phyloP scores from a whole-genome alignment of 2,113 vertebrate species.

The Phoxinus phoxinus region DNA sequence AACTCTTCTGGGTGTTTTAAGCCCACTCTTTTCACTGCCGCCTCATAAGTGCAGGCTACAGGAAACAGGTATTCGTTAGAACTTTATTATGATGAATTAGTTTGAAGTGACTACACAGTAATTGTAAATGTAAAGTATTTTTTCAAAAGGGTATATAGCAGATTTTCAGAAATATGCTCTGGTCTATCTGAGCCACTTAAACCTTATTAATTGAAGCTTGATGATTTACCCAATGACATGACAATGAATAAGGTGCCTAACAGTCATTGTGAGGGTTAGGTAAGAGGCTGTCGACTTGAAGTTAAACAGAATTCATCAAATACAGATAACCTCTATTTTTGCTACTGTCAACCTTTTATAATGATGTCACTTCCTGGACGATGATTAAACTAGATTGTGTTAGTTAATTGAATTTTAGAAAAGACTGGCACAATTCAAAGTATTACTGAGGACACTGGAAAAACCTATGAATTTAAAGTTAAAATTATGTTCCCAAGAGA shows the following conservation, averaged over 20 bases:
- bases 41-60: background rate
- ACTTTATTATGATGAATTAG: background rate
- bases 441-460: background rate
- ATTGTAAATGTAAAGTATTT: background rate
- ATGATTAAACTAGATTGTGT: background rate
- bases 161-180: background rate
- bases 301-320: background rate
- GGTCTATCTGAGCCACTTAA: background rate
- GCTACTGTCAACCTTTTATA: background rate
- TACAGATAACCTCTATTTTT: background rate
- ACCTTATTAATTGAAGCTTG: background rate
- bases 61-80: background rate
- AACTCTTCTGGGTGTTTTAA: slow-evolving; percentile 18
- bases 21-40: background rate
- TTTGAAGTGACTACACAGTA: background rate
- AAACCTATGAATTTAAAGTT: background rate
- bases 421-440: background rate
- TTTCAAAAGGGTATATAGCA: background rate
- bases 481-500: no score
- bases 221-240: background rate
- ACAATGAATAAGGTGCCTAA: background rate
- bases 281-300: background rate
- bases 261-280: background rate
- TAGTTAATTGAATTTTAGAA: background rate
- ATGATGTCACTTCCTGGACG: background rate